Evolutionary conservation across 2,888 invertebrate genomes (phyloP).

Genomic region (Dichetophora obliterata): DNA sequence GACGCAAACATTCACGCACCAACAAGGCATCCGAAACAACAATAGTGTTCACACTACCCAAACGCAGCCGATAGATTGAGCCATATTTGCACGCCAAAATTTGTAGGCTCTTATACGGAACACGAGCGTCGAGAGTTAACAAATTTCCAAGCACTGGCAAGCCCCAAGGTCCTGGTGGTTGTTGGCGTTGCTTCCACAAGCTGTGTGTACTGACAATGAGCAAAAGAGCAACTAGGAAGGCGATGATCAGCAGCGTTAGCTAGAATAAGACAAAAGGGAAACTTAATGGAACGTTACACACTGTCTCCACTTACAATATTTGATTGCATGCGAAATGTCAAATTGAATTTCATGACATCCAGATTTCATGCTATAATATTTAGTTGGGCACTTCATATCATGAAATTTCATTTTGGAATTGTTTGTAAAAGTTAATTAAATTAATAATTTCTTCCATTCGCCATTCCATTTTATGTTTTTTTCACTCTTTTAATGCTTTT

Average conservation of each 20-base stretch:
- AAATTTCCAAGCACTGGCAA: constrained; percentile 85
- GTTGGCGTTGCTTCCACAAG: constrained; percentile 38
- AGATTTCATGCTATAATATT: too few species aligned
- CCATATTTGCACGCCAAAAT: constrained; percentile 79
- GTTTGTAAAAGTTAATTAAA: too few species aligned
- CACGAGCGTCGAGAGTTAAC: constrained; percentile 77
- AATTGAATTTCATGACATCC: too few species aligned
- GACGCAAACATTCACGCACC: constrained; percentile 80
- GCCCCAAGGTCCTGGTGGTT: constrained; percentile 81
- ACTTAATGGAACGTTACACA: too few species aligned
- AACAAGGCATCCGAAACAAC: constrained; percentile 82
- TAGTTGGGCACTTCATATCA: too few species aligned
- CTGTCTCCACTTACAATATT: too few species aligned
- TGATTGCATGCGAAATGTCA: too few species aligned
- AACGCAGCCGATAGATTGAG: constrained; percentile 78
- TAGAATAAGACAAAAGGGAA: background rate
- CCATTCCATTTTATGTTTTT: too few species aligned
- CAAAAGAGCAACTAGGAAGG: constrained; percentile 29
- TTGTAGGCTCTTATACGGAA: constrained; percentile 81
- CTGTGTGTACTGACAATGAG: constrained; percentile 1
- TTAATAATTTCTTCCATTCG: too few species aligned
- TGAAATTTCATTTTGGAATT: too few species aligned
- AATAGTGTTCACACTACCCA: constrained; percentile 84
- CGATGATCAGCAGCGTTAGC: constrained; percentile 31
- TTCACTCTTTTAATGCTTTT: too few species aligned